Evolutionary conservation across 2,797 vertebrate genomes (phyloP).

Genomic region (Stomatorhinus walkeri): DNA sequence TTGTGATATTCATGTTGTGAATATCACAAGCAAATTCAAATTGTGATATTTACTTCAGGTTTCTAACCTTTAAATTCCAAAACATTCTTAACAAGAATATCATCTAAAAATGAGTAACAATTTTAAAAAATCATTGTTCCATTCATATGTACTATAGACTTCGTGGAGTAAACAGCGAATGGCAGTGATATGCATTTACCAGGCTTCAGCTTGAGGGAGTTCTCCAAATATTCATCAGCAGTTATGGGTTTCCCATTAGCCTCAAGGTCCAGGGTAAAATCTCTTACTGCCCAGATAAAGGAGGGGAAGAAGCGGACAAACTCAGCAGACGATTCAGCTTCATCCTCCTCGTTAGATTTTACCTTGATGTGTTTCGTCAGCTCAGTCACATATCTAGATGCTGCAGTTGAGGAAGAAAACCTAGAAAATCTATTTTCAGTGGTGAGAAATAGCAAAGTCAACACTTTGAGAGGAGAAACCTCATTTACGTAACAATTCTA

Average conservation of each 20-base stretch:
- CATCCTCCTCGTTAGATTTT: slow-evolving; percentile 21
- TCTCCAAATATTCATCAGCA: slow-evolving; percentile 55
- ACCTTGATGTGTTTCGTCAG: slow-evolving; percentile 49
- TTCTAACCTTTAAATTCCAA: neutral
- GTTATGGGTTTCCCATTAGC: slow-evolving; percentile 34
- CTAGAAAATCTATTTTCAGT: neutral
- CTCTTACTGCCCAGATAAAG: slow-evolving; percentile 59
- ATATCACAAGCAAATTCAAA: neutral
- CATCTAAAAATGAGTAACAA: neutral
- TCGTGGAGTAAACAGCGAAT: neutral
- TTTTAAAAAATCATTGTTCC: neutral
- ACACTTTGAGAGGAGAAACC: neutral
- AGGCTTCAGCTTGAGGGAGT: slow-evolving; percentile 39
- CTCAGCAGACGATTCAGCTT: slow-evolving; percentile 32
- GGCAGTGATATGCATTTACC: slow-evolving; percentile 31
- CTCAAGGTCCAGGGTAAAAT: slow-evolving; percentile 52
- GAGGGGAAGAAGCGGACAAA: slow-evolving; percentile 52
- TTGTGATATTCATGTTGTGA: neutral
- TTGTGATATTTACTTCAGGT: neutral
- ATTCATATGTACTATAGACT: neutral
- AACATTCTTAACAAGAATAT: neutral
- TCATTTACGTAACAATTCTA: neutral
- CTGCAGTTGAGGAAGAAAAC: slow-evolving; percentile 28
- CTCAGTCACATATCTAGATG: slow-evolving; percentile 50
- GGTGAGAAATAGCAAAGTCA: neutral